Percentiles rank a stretch among this genome's conserved stretches.
phyloP scores from a whole-genome alignment of 2,113 vertebrate genomes.

The Ovis aries region ARS-UI_Ramb_v3.0 NC_056054.1:89926501-89927000 shows the following conservation, averaged over 20 bases:
- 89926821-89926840: background rate
- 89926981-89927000: background rate
- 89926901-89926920: background rate
- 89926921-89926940: background rate
- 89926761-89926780: slow-evolving; percentile 25
- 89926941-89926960: background rate
- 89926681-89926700: background rate
- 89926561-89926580: background rate
- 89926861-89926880: background rate
- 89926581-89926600: background rate
- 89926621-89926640: background rate
- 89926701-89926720: background rate
- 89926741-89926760: background rate
- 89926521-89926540: background rate
- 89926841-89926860: background rate
- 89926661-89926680: background rate
- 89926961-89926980: background rate
- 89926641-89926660: background rate
- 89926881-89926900: background rate
- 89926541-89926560: background rate
- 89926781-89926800: background rate
- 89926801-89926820: background rate
- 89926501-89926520: background rate
- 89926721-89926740: background rate
- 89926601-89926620: background rate